Evolutionary conservation across 2,797 vertebrate genomes (phyloP), one percentile per base, ranked within the genome.

Genomic region (Myotis vivesi): DNA sequence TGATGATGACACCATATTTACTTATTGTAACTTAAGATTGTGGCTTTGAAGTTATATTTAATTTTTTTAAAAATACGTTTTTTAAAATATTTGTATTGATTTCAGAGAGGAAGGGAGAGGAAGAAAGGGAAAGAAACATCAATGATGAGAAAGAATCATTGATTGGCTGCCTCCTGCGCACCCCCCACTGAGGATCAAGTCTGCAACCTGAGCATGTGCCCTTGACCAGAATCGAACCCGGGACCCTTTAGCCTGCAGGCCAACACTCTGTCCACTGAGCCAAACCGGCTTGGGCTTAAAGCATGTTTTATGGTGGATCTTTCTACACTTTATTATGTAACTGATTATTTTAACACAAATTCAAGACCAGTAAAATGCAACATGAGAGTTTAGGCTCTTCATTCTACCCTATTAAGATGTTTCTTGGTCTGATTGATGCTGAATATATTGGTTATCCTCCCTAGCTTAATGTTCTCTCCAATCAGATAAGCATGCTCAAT

Each of bases 301-400:
- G 30, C 30, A 84, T 71, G 22, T 87, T 81, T 92, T 76, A 62
- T 55, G 89, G 76, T 57, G 36, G 36, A 1, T n/a, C 55, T 89
- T 62, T 30, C 62, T 88, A 46, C 4, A n/a, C 16, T 84, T 81
- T 80, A 46, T 84, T 88, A 80, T 53, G 89, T 41, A 46, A 69
- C 8, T 49, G 62, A 84, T 91, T 91, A 59, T 94, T 91, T 86
- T 86, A 36, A 69, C 22, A 44, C 68, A 89, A 89, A 86, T 53
- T 19, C 33, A 68, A 82, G 51, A 13, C 25, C 66, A 16, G 76
- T 90, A 72, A 68, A 88, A 76, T 38, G 41, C 33, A 22, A 81
- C 49, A 1, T 6, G 17, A 85, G 81, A 57, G 20, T 46, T 55
- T 64, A n/a, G 12, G 17, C 11, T 89, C 75, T 80, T 81, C n/a